Evolutionary conservation across 2,113 vertebrate species (phyloP), one percentile per base, ranked within the genome.

Genomic region (Cochlearius cochlearius): DNA sequence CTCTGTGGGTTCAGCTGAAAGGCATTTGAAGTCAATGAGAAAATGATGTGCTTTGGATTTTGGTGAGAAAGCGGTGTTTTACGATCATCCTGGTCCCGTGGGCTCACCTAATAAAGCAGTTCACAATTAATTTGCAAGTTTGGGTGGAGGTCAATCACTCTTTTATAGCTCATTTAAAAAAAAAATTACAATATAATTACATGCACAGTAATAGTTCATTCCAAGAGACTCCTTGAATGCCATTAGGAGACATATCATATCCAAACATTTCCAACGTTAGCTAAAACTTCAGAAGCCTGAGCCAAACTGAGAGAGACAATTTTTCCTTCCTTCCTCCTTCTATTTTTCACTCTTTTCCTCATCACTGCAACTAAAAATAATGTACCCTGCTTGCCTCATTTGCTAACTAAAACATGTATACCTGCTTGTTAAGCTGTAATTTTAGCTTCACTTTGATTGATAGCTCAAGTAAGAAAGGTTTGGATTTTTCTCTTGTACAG

Each of bases 361-460:
- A 74, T 67, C 73, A 64, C 69, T 89, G 52, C 66, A 86, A 81
- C 91, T 92, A 95, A 95, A 96, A 97, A 87, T 96, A 95, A 85
- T 71, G 59, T 92, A 62, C 78, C 74, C 59, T 74, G 66, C 92
- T 86, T 81, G 72, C 92, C 81, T 96, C 77, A 85, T 93, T 96
- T 95, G 80, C 86, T 94, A 93, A 93, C 74, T 96, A 86, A 89
- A 95, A 67, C 49, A 92, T 86, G 41, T 94, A 92, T 95, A 92
- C 93, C 94, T 96, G 78, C 75, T 90, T 59, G 50, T 97, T 95
- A 92, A 87, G 59, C 94, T 94, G 67, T 90, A 94, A 96, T 94
- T 97, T 96, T 94, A 91, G 90, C 85, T 96, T 97, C 94, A 78
- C 30, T 91, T 83, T 94, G 91, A 97, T 95, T 94, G 95, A 96